A percentile compares a stretch with the other conserved stretches of the same genome.
phyloP scores from a whole-genome alignment of 2,797 vertebrate genomes.

The Alauda arvensis region DNA sequence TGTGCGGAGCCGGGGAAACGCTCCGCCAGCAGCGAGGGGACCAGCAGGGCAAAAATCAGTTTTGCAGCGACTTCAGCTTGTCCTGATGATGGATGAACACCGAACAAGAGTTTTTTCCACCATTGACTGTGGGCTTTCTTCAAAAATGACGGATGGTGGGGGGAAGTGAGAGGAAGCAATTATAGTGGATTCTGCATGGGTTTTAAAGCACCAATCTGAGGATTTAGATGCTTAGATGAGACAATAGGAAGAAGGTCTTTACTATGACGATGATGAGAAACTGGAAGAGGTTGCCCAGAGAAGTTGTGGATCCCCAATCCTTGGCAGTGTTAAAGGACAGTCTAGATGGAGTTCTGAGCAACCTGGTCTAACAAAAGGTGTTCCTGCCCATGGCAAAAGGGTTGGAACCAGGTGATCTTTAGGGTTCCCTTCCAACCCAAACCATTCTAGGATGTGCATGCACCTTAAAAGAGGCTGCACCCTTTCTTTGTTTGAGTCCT shows the following conservation, averaged over 20 bases:
- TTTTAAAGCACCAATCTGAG: neutral
- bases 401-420: neutral
- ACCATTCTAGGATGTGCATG: neutral
- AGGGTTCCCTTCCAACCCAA: neutral
- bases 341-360: neutral
- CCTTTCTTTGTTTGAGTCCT: neutral
- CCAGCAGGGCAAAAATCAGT: fast-evolving
- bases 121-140: neutral
- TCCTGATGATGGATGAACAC: too few relatives aligned
- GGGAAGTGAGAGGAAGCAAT: too few relatives aligned
- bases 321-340: neutral
- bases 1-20: neutral
- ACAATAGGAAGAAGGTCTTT: neutral
- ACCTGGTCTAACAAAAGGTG: neutral
- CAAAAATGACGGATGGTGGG: fast-evolving
- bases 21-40: neutral
- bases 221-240: neutral
- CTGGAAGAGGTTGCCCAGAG: neutral
- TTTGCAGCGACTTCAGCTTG: neutral
- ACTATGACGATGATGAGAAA: neutral
- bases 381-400: too few relatives aligned
- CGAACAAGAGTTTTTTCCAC: neutral
- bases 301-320: neutral
- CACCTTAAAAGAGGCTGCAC: fast-evolving
- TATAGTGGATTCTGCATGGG: neutral